Percentiles rank a stretch among this genome's conserved stretches.
phyloP scores from a whole-genome alignment of 2,888 invertebrate genomes.

The Xylocampa areola region DNA sequence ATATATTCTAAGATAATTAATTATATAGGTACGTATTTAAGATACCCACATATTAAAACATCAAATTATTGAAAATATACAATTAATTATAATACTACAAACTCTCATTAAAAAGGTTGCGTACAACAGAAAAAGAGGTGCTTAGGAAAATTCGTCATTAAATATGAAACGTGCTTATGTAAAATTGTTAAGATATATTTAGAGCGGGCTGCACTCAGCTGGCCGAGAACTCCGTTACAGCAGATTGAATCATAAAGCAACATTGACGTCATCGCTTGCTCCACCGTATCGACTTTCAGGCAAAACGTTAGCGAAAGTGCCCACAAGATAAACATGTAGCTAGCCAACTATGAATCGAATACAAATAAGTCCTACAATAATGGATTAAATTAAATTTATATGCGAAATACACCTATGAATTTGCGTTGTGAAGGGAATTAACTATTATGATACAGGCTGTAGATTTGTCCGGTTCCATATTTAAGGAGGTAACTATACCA shows the following conservation, averaged over 20 bases:
- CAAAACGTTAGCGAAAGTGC: slow-evolving; percentile 70
- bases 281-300: slow-evolving; percentile 71
- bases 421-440: slow-evolving; percentile 49
- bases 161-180: slow-evolving; percentile 69
- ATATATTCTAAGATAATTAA: too few relatives aligned
- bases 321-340: slow-evolving; percentile 65
- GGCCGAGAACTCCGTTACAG: slow-evolving; percentile 80
- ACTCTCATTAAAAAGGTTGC: slow-evolving; percentile 7
- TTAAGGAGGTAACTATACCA: too few relatives aligned
- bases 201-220: slow-evolving; percentile 86
- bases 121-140: slow-evolving; percentile 18
- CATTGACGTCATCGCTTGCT: slow-evolving; percentile 83
- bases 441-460: slow-evolving; percentile 31
- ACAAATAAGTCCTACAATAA: slow-evolving; percentile 53
- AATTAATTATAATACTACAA: background rate
- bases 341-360: slow-evolving; percentile 56
- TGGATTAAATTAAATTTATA: slow-evolving; percentile 56
- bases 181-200: slow-evolving; percentile 83
- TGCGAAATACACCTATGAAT: slow-evolving; percentile 36
- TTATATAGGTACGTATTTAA: too few relatives aligned
- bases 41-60: too few relatives aligned
- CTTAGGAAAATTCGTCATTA: slow-evolving; percentile 51
- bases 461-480: too few relatives aligned
- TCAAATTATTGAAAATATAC: too few relatives aligned
- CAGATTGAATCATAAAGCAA: slow-evolving; percentile 86